These are phyloP conservation scores for Zophobas atratus DNA, from an alignment of 1,140 invertebrate species.

Conservation along the genomic window DNA sequence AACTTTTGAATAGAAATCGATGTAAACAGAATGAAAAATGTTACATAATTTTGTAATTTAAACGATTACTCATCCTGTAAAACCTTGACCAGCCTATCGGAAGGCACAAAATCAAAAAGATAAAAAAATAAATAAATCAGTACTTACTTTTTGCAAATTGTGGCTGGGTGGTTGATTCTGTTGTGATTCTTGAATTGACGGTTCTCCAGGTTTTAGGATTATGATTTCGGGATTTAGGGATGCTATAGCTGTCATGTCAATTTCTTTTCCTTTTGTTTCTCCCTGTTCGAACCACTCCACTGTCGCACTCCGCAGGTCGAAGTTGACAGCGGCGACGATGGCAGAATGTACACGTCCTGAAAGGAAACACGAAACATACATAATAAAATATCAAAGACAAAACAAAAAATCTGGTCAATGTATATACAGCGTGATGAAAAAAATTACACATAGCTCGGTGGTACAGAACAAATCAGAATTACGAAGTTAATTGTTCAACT, in stretches of 20 bases:
- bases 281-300: slow-evolving; percentile 99
- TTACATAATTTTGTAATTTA: slow-evolving; percentile 30
- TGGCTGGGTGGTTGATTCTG: slow-evolving; percentile 41
- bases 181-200: slow-evolving; percentile 7
- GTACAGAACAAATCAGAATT: too few relatives aligned
- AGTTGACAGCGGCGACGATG: slow-evolving; percentile 93
- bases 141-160: slow-evolving; percentile 62
- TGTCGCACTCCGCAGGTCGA: slow-evolving; percentile 88
- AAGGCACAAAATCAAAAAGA: slow-evolving; percentile 3
- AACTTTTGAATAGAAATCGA: slow-evolving; percentile 17
- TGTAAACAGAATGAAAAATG: slow-evolving; percentile 36
- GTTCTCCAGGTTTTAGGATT: slow-evolving; percentile 60
- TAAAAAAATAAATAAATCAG: slow-evolving; percentile 3
- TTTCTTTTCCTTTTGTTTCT: slow-evolving; percentile 99
- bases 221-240: slow-evolving; percentile 88
- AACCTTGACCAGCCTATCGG: slow-evolving; percentile 30
- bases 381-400: neutral
- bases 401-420: too few relatives aligned
- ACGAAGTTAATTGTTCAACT: too few relatives aligned
- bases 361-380: slow-evolving; percentile 1
- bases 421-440: too few relatives aligned
- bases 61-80: slow-evolving; percentile 23
- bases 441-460: too few relatives aligned
- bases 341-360: slow-evolving; percentile 94
- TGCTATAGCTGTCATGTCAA: slow-evolving; percentile 92